Conservation (phyloP, 2,888 invertebrate species). For the Hydrotaea cyrtoneurina region DNA sequence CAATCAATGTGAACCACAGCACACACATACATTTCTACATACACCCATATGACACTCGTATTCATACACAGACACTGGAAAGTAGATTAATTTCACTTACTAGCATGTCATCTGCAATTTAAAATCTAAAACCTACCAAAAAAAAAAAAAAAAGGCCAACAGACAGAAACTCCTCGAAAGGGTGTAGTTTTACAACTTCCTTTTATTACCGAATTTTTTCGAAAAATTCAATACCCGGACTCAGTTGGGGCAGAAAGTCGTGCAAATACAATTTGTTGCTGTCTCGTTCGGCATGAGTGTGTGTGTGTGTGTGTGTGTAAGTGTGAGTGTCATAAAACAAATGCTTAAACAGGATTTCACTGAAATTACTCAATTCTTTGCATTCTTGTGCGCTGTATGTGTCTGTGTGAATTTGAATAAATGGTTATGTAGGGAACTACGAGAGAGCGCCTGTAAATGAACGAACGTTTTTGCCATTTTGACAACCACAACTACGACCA, state of each 20-base stretch:
- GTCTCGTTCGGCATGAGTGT: not conserved
- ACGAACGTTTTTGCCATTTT: conserved; percentile 40
- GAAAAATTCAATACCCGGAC: not conserved
- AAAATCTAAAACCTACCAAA: conserved; percentile 29
- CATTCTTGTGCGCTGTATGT: not conserved
- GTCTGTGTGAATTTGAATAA: not conserved
- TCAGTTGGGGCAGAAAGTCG: not conserved
- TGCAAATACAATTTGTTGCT: conserved; percentile 15
- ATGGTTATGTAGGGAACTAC: not conserved
- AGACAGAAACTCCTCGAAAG: not conserved
- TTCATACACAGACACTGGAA: conserved; percentile 18
- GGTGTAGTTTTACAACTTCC: conserved; percentile 4
- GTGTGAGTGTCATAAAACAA: conserved; percentile 45
- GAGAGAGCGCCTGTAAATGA: not conserved
- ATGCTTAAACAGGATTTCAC: conserved; percentile 49
- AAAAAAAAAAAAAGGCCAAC: not conserved
- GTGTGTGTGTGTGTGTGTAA: not conserved
- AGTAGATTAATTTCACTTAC: conserved; percentile 49
- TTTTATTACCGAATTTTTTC: conserved; percentile 1
- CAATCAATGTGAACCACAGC: not conserved
- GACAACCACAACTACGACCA: conserved; percentile 37
- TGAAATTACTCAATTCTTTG: conserved; percentile 51
- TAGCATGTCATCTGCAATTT: conserved; percentile 48
- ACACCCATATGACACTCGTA: not conserved
- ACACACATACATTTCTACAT: not conserved